phyloP scores from a whole-genome alignment of 2,888 invertebrate genomes.

The Lottia gigantea region DNA sequence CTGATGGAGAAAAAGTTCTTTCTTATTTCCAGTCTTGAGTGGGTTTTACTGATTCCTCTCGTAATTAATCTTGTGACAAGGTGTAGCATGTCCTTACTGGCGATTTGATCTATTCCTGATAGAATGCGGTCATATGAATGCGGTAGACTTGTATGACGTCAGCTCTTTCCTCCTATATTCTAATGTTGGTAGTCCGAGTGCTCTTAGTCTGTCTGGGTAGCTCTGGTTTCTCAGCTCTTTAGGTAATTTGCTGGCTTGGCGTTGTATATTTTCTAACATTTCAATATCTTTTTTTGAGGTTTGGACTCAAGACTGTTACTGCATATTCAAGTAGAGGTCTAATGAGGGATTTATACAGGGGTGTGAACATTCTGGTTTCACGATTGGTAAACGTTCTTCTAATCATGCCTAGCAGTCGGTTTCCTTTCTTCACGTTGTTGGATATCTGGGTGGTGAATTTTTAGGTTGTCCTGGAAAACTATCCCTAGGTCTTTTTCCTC shows the following conservation, averaged over 20 bases:
- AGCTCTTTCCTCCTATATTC: slow-evolving; percentile 13
- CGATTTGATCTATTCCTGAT: background rate
- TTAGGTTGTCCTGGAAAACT: slow-evolving; percentile 16
- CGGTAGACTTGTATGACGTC: slow-evolving; percentile 23
- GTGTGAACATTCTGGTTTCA: slow-evolving; percentile 14
- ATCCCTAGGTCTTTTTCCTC: slow-evolving; percentile 23
- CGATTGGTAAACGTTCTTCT: slow-evolving; percentile 14
- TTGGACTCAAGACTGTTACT: slow-evolving; percentile 11
- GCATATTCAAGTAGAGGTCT: slow-evolving; percentile 22
- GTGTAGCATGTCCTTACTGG: slow-evolving; percentile 10
- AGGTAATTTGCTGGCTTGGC: slow-evolving; percentile 18
- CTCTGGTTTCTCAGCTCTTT: slow-evolving; percentile 9
- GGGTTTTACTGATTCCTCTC: slow-evolving; percentile 12
- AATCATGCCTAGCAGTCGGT: slow-evolving; percentile 18
- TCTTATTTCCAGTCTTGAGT: slow-evolving; percentile 2
- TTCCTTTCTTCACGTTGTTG: slow-evolving; percentile 19
- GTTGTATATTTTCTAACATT: slow-evolving; percentile 22
- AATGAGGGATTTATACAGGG: slow-evolving; percentile 21
- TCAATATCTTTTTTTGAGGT: slow-evolving; percentile 17
- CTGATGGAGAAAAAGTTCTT: slow-evolving; percentile 19
- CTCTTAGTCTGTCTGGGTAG: slow-evolving; percentile 19
- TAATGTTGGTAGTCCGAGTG: slow-evolving; percentile 18
- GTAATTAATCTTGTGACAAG: background rate
- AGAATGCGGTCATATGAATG: no score
- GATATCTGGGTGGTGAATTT: slow-evolving; percentile 17